phyloP scores from a whole-genome alignment of 1,140 invertebrate genomes.

The Pseudomyrmex cubaensis region DNA sequence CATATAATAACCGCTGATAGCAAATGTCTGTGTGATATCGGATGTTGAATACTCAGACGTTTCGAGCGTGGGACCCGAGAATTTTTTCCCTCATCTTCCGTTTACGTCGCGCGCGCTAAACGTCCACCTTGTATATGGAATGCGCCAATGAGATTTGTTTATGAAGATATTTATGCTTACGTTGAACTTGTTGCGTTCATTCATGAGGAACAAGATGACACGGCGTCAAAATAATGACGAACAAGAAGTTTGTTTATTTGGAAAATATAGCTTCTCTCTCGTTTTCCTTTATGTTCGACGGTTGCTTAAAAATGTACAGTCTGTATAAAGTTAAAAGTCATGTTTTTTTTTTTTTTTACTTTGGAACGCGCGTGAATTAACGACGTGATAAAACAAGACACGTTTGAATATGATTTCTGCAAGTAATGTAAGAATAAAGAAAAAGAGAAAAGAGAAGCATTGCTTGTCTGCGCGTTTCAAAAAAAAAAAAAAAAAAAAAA shows the following conservation, averaged over 20 bases:
- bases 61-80: slow-evolving; percentile 5
- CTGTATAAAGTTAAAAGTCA: background rate
- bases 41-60: background rate
- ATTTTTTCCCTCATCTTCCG: background rate
- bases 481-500: too few species aligned
- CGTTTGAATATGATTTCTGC: background rate
- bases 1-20: slow-evolving; percentile 6
- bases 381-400: background rate
- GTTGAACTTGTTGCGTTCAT: background rate
- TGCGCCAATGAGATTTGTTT: background rate
- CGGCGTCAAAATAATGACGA: background rate
- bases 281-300: background rate
- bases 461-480: too few species aligned
- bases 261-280: background rate
- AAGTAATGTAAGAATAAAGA: background rate
- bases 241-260: slow-evolving; percentile 1
- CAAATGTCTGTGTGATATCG: background rate
- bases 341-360: background rate
- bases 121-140: background rate
- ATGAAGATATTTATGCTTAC: background rate
- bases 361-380: background rate
- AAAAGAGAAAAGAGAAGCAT: too few species aligned
- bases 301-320: background rate
- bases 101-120: background rate
- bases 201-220: background rate